A percentile compares a stretch with the other conserved stretches of the same genome.
phyloP scores from a whole-genome alignment of 1,140 invertebrate genomes.

The Caenorhabditis briggsae region DNA sequence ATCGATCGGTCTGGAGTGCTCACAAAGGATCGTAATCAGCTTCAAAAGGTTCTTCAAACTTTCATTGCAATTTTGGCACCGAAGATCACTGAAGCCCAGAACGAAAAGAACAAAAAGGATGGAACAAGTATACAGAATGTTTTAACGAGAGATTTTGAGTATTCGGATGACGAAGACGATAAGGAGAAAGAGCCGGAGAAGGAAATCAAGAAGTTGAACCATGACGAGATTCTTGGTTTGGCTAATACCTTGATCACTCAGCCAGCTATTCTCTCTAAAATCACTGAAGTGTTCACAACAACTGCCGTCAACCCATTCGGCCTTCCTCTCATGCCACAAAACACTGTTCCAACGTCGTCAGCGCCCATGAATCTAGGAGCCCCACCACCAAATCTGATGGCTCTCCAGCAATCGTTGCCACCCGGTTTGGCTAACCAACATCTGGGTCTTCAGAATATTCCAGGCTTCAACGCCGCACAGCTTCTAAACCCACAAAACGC shows the following conservation, averaged over 20 bases:
- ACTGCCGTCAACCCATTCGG: slow-evolving; percentile 2
- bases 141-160: slow-evolving; percentile 31
- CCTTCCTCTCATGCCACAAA: background rate
- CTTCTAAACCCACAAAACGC: slow-evolving; percentile 18
- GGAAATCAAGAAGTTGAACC: background rate
- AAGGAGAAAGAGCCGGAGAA: slow-evolving; percentile 9
- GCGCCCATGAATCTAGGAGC: background rate
- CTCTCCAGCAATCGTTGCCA: background rate
- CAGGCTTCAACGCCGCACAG: background rate
- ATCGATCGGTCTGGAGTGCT: background rate
- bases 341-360: slow-evolving; percentile 17
- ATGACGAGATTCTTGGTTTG: background rate
- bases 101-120: background rate
- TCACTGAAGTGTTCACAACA: background rate
- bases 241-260: slow-evolving; percentile 4
- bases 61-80: background rate
- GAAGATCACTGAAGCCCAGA: slow-evolving; percentile 1
- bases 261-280: background rate
- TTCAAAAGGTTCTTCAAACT: background rate
- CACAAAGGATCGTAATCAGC: background rate
- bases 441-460: background rate
- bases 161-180: slow-evolving; percentile 41
- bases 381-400: slow-evolving; percentile 2
- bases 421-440: slow-evolving; percentile 20
- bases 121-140: slow-evolving; percentile 18